Evolutionary conservation across 2,797 vertebrate species (phyloP), one percentile per base, ranked within the genome.

Genomic region (Bucorvus abyssinicus): DNA sequence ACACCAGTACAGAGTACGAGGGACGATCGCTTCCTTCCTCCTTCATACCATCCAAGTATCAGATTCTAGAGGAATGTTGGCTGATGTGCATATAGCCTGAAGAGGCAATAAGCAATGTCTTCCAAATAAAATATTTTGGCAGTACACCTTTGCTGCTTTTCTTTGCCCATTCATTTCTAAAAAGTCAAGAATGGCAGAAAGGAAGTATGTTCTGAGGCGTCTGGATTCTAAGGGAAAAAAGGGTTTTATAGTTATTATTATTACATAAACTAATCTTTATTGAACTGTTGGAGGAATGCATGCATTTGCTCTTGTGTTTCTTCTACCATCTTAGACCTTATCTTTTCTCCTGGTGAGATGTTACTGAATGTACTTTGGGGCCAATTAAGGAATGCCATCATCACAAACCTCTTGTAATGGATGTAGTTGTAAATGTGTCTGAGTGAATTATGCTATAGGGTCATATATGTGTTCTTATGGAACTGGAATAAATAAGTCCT

Each of bases 1-100:
- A 40, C 38, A 40, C 38, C 38, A 40, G 38, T 40, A 12, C 38
- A 40, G 38, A 12, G 38, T 40, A 12, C 38, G 12, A 12, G 38
- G 38, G 12, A 40, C 12, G 38, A 40, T 40, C 38, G 12, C 38
- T 40, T 40, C 38, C 38, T 12, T 40, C 10, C 38, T 40, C 38
- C 38, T 63, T 34, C 18, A 8, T 73, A 23, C 11, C 17, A 10
- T 32, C 9, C 8, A 44, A 14, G 17, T 78, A 69, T 80, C 26
- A 38, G 9, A 18, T 56, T 94, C 14, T 73, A 42, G 80, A 59
- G 40, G 11, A 68, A 36, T n/a, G 29, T 56, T 4, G 5, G 13
- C 47, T 73, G 50, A 73, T 50, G 21, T 23, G 9, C 50, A 7
- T 0, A 0, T 65, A 50, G 12, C 79, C 23, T 29, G 38, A 79